Evolutionary conservation across 2,797 vertebrate species (phyloP), one percentile per base, ranked within the genome.

Genomic region (Rhinogobio ventralis): DNA sequence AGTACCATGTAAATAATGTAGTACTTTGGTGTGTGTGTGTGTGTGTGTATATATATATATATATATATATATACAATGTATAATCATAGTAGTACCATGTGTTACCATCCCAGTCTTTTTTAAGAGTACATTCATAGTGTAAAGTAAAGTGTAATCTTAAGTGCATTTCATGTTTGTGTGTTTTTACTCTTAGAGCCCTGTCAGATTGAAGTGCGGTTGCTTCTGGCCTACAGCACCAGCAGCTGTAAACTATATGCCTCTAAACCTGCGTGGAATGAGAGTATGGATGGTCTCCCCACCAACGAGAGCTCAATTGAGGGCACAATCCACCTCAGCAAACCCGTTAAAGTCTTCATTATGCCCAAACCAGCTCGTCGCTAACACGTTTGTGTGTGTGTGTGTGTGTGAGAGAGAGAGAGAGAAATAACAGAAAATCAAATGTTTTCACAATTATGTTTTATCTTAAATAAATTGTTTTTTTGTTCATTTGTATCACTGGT

Each of bases 301-400:
- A 73, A 94, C 0, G 97, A 98, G 80, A 94, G 89, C 0, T 89
- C 94, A 75, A 97, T 96, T 0, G 98, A 99, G 84, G 98, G 98
- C 67, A 98, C 97, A 74, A 97, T 99, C 11, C 96, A 96, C 0
- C 96, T 99, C 91, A 97, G 98, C 95, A 98, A 97, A 86, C 89
- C 97, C 0, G 98, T 98, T 84, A 99, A 98, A 91, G 98, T 99
- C 68, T 98, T 93, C 88, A 98, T 99, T 87, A 98, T 99, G 97
- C 98, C 98, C 85, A 99, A 99, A 90, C 97, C 97, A 1, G 94
- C 97, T n/a, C 91, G 98, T 1, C 95, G 98, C 84, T 99, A 36
- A 82, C 67, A 76, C 6, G 0, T 53, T 7, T 53, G 19, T 57
- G 10, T 60, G 10, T 14, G n/a, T 25, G n/a, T 28, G n/a, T 62